These are phyloP conservation scores for Selene dorsalis DNA, from an alignment of 2,797 vertebrate species.

Conservation along the genomic window DNA sequence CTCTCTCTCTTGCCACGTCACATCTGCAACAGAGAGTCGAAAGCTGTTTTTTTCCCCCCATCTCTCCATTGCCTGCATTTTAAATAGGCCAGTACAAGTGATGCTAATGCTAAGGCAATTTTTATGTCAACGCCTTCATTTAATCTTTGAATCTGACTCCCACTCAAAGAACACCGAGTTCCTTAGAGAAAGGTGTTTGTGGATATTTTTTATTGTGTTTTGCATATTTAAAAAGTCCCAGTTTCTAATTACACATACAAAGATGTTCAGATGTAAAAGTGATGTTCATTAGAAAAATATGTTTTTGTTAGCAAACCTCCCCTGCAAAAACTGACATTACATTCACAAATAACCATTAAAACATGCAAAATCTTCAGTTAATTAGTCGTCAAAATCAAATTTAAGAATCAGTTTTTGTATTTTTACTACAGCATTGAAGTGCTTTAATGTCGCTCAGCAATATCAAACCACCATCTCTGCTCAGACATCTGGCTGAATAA, in stretches of 20 bases:
- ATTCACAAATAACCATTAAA: background rate
- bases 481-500: background rate
- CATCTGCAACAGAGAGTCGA: constrained; percentile 31
- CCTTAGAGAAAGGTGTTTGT: background rate
- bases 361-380: background rate
- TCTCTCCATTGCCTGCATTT: background rate
- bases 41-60: background rate
- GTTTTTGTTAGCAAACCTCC: too few relatives aligned
- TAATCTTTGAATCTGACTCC: background rate
- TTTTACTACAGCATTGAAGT: background rate
- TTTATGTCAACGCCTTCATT: constrained; percentile 12
- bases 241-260: background rate
- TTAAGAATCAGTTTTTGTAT: background rate
- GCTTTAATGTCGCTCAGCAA: background rate
- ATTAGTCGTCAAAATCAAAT: background rate
- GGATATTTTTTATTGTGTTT: background rate
- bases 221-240: background rate
- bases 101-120: constrained; percentile 29
- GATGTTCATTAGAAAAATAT: too few relatives aligned
- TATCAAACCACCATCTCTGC: background rate
- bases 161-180: constrained; percentile 6
- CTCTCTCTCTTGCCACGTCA: constrained; percentile 32
- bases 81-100: constrained; percentile 8
- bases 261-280: background rate
- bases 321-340: background rate